Base-by-base conservation (phyloP, 2,888 invertebrate species). In the Serripes groenlandicus region DNA sequence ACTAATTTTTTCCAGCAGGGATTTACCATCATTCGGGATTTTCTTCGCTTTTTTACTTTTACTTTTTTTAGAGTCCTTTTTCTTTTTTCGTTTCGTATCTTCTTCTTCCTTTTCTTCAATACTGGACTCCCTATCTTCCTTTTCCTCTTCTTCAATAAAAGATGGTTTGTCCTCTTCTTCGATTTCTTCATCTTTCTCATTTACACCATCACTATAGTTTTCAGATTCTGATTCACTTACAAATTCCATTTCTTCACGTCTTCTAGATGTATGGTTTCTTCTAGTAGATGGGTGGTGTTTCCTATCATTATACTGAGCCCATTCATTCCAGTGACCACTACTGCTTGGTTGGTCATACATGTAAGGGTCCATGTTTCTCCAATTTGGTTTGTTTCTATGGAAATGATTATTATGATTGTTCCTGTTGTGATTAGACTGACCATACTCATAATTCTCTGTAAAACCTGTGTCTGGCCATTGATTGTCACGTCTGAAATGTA, bases 1-100 rank as follows among this genome's bases (percentile, higher is more conserved):
- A 75, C 77, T 83, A 1, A 75, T 66, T 70, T 75, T 85, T 75
- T 81, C 83, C 32, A 76, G 52, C 66, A 77, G 71, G 5, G 71
- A 71, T 76, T 79, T 83, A 21, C 83, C 79, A 70, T 78, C 78
- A 23, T 73, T 49, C 54, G 70, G 60, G 49, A 81, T 58, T 75
- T 77, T 73, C 68, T 77, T 71, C 30, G 37, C 64, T 58, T 72
- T 75, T 60, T 54, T 66, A 37, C 35, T 68, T 66, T 78, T 26
- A 28, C 34, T 26, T 32, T 71, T 21, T 56, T 64, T 34, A 1
- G 49, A 49, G 15, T 49, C 49, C 21, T 49, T 49, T 5, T 21
- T 49, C 58, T 54, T 66, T 49, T 34, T 68, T 58, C 76, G 23
- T 30, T 42, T 26, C 30, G 70, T 70, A 74, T 26, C 42, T 18